Base-by-base conservation (phyloP, 2,113 vertebrate species). In the Gadus macrocephalus region DNA sequence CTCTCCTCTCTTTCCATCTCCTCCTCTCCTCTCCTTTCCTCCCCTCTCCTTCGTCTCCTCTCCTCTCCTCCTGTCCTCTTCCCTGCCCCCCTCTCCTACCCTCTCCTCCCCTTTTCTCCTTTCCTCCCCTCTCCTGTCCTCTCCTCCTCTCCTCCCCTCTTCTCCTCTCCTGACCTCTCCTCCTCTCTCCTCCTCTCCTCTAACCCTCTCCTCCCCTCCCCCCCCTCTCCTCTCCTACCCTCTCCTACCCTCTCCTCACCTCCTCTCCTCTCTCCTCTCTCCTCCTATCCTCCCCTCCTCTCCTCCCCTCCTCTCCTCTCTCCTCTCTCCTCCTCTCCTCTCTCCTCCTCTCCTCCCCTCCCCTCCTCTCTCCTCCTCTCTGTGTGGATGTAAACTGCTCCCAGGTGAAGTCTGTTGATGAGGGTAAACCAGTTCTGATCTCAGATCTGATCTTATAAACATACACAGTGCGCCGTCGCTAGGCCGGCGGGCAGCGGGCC, bases 371-470 rank as follows among this genome's bases (percentile, higher is more conserved):
- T 67, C 68, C 28, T 31, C 42, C 15, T 16, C 14, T 35, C 19
- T 27, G 77, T 74, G 31, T 49, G 42, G 42, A 11, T 49, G 42
- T 49, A 49, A 76, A 68, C 72, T 76, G 70, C 77, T 83, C 77
- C 81, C 83, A 77, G 67, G 64, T 22, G 68, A 49, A 60, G 38
- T 72, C 69, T 75, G 56, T 67, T 79, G 78, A 79, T 81, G 75
- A 78, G 79, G 76, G 81, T 83, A 77, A 71, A 69, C 70, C 74
- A 72, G 79, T 83, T 81, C 83, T 74, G 74, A 76, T 73, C 69
- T 81, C 74, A 81, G 74, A 83, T 80, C 74, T 70, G 79, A 86
- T 79, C 79, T 70, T 72, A 76, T 81, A 79, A 81, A 83, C 80
- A 86, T 82, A 79, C 80, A 80, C 19, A 71, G 71, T 77, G 68